Percentiles rank a stretch among this genome's conserved stretches.
Conservation (phyloP, 2,797 vertebrate genomes). For the Melanotaenia maccullochi region DNA sequence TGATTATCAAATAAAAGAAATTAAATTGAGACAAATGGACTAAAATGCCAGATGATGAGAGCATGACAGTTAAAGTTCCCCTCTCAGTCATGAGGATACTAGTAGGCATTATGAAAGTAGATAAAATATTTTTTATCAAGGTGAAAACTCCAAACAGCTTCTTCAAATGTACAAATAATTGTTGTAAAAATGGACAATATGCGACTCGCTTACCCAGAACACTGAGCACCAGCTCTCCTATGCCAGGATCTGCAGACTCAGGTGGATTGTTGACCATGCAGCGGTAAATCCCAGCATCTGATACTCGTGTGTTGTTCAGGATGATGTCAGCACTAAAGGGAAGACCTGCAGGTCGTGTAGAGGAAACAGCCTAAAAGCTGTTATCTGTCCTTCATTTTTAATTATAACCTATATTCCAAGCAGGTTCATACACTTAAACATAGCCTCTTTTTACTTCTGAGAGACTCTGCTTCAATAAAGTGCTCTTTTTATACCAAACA, state of each 20-base stretch:
- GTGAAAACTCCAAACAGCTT: too few relatives aligned
- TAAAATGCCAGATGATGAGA: too few relatives aligned
- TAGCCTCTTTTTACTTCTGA: too few relatives aligned
- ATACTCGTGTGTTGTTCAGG: conserved; percentile 80
- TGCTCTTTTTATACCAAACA: too few relatives aligned
- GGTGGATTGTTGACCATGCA: conserved; percentile 89
- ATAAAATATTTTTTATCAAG: too few relatives aligned
- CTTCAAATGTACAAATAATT: not conserved
- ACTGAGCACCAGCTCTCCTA: conserved; percentile 82
- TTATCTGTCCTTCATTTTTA: not conserved
- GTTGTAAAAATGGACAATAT: not conserved
- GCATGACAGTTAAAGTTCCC: too few relatives aligned
- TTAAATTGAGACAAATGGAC: too few relatives aligned
- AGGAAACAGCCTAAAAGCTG: not conserved
- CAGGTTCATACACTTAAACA: too few relatives aligned
- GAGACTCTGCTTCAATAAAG: too few relatives aligned
- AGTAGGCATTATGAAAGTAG: too few relatives aligned
- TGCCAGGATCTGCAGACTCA: conserved; percentile 78
- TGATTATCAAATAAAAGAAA: too few relatives aligned
- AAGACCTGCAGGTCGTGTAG: conserved; percentile 51
- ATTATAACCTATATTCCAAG: not conserved
- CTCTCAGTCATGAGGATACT: too few relatives aligned
- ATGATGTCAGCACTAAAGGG: conserved; percentile 85
- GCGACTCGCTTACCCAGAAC: conserved; percentile 77
- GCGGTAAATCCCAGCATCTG: conserved; percentile 85